phyloP scores from a whole-genome alignment of 2,888 invertebrate species.

The Dusona sp. region DNA sequence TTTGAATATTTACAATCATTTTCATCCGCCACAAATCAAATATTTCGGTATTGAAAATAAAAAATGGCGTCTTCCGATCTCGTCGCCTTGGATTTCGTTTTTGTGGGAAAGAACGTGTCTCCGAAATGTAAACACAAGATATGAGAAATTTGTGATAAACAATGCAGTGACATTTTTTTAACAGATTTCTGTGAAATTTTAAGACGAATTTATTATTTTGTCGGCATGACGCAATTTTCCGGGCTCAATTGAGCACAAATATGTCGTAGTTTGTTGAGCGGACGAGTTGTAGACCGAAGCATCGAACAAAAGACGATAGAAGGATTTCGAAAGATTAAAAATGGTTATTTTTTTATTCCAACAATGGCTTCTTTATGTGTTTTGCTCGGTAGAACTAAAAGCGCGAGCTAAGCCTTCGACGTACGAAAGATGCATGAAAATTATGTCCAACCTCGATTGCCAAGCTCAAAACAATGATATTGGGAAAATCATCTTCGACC shows the following conservation, averaged over 20 bases:
- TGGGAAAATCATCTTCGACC: neutral
- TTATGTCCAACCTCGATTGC: neutral
- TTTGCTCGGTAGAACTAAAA: neutral
- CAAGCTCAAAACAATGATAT: neutral
- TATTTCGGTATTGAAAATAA: neutral
- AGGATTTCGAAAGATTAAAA: neutral
- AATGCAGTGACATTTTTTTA: neutral
- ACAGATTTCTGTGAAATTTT: neutral
- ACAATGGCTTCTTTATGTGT: constrained; percentile 9
- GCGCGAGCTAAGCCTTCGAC: neutral
- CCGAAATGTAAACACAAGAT: neutral
- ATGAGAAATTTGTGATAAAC: neutral
- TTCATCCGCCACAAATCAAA: neutral
- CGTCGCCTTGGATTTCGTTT: neutral
- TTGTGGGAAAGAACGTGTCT: neutral
- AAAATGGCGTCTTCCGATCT: neutral
- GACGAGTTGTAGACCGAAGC: neutral
- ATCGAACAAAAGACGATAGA: neutral
- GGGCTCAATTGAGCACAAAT: neutral
- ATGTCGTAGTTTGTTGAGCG: neutral
- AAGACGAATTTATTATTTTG: neutral
- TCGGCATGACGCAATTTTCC: neutral
- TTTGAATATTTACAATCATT: neutral
- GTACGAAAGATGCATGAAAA: neutral
- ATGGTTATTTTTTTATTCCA: neutral